A percentile compares a stretch with the other conserved stretches of the same genome.
phyloP scores from a whole-genome alignment of 1,140 invertebrate genomes.

The Drosophila pachea region DNA sequence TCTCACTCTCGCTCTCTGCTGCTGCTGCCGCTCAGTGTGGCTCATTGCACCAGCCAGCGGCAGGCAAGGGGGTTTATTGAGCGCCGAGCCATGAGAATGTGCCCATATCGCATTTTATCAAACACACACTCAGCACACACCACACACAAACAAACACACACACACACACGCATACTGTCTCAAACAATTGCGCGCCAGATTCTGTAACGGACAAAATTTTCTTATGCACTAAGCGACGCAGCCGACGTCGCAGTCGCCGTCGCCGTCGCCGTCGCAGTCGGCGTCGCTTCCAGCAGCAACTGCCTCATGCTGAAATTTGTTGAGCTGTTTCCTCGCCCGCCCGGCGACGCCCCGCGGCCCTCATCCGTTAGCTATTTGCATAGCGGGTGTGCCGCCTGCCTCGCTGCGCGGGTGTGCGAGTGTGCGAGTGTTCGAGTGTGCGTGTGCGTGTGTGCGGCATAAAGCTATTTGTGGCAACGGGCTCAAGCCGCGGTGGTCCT shows the following conservation, averaged over 20 bases:
- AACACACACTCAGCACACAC: constrained; percentile 65
- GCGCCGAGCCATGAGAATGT: constrained; percentile 58
- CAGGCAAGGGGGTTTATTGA: constrained; percentile 61
- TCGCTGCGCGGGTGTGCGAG: not conserved
- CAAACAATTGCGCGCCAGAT: constrained; percentile 55
- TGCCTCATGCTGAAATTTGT: constrained; percentile 41
- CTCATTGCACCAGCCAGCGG: constrained; percentile 42
- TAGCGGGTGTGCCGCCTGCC: constrained; percentile 32
- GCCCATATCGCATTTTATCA: constrained; percentile 78
- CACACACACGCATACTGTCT: constrained; percentile 25
- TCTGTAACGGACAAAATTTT: constrained; percentile 77
- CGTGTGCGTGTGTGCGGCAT: not conserved
- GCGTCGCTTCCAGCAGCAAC: constrained; percentile 10
- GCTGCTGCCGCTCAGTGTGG: not conserved
- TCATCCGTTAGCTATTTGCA: constrained; percentile 30
- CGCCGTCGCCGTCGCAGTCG: constrained; percentile 3
- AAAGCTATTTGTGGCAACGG: constrained; percentile 1
- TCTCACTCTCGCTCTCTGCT: constrained; percentile 4
- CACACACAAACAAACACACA: constrained; percentile 23
- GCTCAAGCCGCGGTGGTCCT: constrained; percentile 49
- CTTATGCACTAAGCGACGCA: constrained; percentile 54
- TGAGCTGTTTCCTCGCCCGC: constrained; percentile 28
- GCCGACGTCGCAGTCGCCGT: constrained; percentile 14
- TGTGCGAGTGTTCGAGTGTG: not conserved
- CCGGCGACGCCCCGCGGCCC: not conserved